Base-by-base conservation (phyloP, 2,113 vertebrate species). In the Apodemus speciosus region DNA sequence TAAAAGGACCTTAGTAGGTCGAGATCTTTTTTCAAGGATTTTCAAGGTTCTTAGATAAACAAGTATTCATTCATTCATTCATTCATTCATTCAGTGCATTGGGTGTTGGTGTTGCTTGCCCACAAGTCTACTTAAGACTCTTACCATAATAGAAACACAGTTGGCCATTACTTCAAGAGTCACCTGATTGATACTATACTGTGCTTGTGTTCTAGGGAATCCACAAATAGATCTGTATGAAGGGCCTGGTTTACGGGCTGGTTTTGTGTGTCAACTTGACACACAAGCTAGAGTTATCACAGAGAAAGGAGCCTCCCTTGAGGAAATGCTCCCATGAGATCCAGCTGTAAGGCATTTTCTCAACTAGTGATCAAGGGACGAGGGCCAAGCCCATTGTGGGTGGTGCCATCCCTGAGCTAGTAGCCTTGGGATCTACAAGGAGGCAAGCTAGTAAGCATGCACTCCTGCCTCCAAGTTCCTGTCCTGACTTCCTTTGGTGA, bases 41-140 rank as follows among this genome's bases (percentile, higher is more conserved):
- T 79, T 72, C 51, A 93, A 69, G 0, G 30, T 91, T 69, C 43
- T 75, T 73, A 71, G 49, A 88, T 92, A 91, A 73, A 81, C 56
- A 76, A 76, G 35, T 1, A 88, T 46, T 80, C 16, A 72, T 77
- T 40, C 60, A 91, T 86, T 66, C 35, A 84, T 43, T 68, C 51
- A 69, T 46, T n/a, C 49, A 46, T 56, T 80, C 71, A 81, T 71
- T 81, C 62, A 46, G 2, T 51, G 20, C 30, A 51, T 5, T 62
- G 2, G 18, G 53, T 93, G 2, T 30, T 85, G 75, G 43, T 32
- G 7, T n/a, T 86, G 6, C 46, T 79, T 85, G 40, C 6, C 51
- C 16, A n/a, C 38, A 23, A 58, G 10, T 5, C 32, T 51, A n/a
- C 27, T 49, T 88, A 66, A 91, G 49, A 32, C 9, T 35, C 49